Conservation (phyloP, 2,888 invertebrate species). For the Timandra comae region DNA sequence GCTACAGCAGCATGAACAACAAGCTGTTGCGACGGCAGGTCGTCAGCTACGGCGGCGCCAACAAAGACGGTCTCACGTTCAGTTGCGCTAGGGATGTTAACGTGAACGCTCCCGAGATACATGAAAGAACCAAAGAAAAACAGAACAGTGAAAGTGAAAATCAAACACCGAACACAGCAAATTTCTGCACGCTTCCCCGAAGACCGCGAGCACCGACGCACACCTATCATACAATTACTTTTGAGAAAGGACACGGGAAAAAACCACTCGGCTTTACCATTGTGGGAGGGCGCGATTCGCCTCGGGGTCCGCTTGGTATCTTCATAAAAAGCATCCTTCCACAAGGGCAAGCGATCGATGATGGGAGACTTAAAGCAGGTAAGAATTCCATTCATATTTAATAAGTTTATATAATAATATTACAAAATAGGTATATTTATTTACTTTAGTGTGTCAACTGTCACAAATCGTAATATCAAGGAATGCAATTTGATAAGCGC, state of each 20-base stretch:
- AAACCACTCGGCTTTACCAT: slow-evolving; percentile 93
- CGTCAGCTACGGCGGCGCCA: slow-evolving; percentile 72
- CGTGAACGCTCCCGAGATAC: slow-evolving; percentile 55
- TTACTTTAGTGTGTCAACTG: slow-evolving; percentile 5
- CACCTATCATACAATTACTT: slow-evolving; percentile 83
- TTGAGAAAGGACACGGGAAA: slow-evolving; percentile 88
- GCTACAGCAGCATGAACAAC: slow-evolving; percentile 79
- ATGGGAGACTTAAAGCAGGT: slow-evolving; percentile 89
- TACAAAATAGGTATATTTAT: background rate
- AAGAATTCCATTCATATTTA: too few relatives aligned
- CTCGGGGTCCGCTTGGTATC: slow-evolving; percentile 89
- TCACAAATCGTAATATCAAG: slow-evolving; percentile 23
- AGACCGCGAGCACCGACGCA: slow-evolving; percentile 82
- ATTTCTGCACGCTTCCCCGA: slow-evolving; percentile 85
- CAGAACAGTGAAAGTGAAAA: slow-evolving; percentile 56
- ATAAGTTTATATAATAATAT: slow-evolving; percentile 5
- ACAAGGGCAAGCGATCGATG: slow-evolving; percentile 89
- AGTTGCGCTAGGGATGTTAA: slow-evolving; percentile 63
- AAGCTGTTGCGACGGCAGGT: slow-evolving; percentile 75
- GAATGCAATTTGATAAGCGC: slow-evolving; percentile 52
- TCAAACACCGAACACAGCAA: slow-evolving; percentile 70
- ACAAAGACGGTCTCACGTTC: slow-evolving; percentile 59
- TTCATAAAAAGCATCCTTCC: slow-evolving; percentile 91
- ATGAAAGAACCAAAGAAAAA: slow-evolving; percentile 48
- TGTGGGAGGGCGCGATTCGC: slow-evolving; percentile 91